Base-by-base conservation (phyloP, 2,113 vertebrate genomes). In the Colossoma macropomum region DNA sequence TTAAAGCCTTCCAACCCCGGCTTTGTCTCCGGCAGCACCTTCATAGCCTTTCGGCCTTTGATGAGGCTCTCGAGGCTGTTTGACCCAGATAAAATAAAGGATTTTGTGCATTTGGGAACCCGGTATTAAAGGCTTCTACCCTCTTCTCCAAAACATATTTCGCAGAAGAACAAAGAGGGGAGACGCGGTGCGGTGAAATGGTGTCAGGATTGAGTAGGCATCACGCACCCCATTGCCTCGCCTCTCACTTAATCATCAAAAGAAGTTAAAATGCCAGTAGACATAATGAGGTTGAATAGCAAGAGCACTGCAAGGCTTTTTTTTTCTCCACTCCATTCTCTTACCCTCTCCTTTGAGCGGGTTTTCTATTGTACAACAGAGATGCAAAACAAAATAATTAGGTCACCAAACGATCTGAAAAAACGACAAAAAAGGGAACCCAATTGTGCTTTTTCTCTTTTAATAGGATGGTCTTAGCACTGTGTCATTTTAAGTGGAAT, bases 51-150 rank as follows among this genome's bases (percentile, higher is more conserved):
- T 81, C 86, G 87, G 86, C 84, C 83, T 89, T 87, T 79, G 74
- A 90, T 91, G 88, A 89, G 91, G 87, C 91, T 92, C 84, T 85
- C 79, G 90, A 90, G 91, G 89, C 85, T 80, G 89, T 89, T 89
- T 91, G 92, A 93, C 90, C 93, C 91, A 93, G 90, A 92, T 90
- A 92, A 90, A 89, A 89, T 89, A 93, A 91, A 92, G 90, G 87
- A 92, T 89, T 90, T 91, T 85, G 88, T 86, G 86, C 91, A 76
- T 90, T 87, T 68, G 86, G 90, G 91, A 92, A 92, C 86, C 90
- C 86, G 78, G 87, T 83, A 92, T 91, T 90, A 92, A 92, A 92
- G 90, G 87, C 84, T 65, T 72, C 78, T 75, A 72, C 16, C 15
- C 8, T 34, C 60, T 60, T 73, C 45, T 56, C 28, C 54, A 56